Percentiles rank a stretch among this genome's conserved stretches.
Conservation (phyloP, 2,888 invertebrate species). For the Villa cingulata region DNA sequence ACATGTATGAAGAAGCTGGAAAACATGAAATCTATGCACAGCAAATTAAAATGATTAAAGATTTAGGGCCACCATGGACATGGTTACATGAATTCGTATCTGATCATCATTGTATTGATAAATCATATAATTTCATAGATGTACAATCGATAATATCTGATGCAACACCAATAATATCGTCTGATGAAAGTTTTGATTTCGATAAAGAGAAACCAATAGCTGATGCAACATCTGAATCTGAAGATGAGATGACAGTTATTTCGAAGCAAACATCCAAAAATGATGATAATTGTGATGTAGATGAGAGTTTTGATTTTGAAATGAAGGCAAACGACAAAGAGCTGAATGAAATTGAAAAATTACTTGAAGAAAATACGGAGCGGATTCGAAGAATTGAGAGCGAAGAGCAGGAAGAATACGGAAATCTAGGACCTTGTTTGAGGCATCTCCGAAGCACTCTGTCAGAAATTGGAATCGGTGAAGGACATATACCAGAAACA, state of each 20-base stretch:
- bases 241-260: neutral
- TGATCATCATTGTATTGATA: conserved; percentile 10
- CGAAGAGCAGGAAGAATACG: neutral
- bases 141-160: conserved; percentile 15
- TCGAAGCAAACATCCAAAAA: neutral
- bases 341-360: neutral
- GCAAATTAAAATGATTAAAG: conserved; percentile 14
- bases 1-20: conserved; percentile 1
- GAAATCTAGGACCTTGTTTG: neutral
- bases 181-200: conserved; percentile 15
- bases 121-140: conserved; percentile 21
- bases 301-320: neutral
- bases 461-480: conserved; percentile 1
- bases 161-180: conserved; percentile 9
- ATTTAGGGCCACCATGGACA: conserved; percentile 21
- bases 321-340: neutral
- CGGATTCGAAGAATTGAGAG: neutral
- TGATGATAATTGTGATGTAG: too few species aligned
- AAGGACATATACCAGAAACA: conserved; percentile 5
- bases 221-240: neutral
- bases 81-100: conserved; percentile 21
- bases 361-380: neutral
- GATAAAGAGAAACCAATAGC: conserved; percentile 8
- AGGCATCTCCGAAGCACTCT: neutral
- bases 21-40: conserved; percentile 11